A percentile compares a stretch with the other conserved stretches of the same genome.
Evolutionary conservation across 64 coral and sea anemone species (phyloP).

Genomic region (Exaiptasia diaphana): DNA sequence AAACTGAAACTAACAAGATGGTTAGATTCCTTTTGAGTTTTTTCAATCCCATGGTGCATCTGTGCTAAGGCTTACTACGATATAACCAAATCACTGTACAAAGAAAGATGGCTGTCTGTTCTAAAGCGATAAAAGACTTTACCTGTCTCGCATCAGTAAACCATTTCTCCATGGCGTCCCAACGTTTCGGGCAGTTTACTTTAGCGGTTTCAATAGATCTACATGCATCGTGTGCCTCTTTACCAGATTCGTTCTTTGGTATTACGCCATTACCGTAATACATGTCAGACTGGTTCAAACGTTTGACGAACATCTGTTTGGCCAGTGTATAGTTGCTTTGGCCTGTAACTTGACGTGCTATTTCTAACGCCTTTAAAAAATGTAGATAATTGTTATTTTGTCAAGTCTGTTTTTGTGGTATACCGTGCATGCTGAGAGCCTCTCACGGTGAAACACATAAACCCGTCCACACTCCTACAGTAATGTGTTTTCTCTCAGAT

Average conservation of each 20-base stretch:
- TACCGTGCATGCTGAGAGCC: too few relatives aligned
- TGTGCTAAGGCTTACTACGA: too few relatives aligned
- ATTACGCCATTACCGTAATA: conserved; percentile 53
- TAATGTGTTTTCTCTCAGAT: too few relatives aligned
- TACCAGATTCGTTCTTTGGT: conserved; percentile 50
- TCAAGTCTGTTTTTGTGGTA: too few relatives aligned
- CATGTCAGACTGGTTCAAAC: conserved; percentile 68
- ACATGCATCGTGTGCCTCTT: conserved; percentile 47
- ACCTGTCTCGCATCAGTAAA: conserved; percentile 45
- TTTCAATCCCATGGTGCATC: too few relatives aligned
- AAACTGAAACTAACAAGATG: too few relatives aligned
- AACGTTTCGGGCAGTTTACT: conserved; percentile 56
- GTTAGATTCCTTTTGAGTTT: too few relatives aligned
- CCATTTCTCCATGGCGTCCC: conserved; percentile 59
- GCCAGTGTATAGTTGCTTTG: conserved; percentile 45
- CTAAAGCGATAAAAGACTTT: too few relatives aligned
- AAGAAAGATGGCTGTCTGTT: too few relatives aligned
- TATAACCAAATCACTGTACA: too few relatives aligned
- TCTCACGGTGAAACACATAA: too few relatives aligned
- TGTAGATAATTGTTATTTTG: not conserved
- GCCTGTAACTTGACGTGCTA: conserved; percentile 50
- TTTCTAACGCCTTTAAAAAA: conserved; percentile 31
- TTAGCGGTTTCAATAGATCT: conserved; percentile 38
- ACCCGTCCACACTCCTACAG: too few relatives aligned
- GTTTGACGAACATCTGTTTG: conserved; percentile 39